These are phyloP conservation scores for Puma concolor DNA, from an alignment of 2,113 vertebrate species.

Conservation along the genomic window DNA sequence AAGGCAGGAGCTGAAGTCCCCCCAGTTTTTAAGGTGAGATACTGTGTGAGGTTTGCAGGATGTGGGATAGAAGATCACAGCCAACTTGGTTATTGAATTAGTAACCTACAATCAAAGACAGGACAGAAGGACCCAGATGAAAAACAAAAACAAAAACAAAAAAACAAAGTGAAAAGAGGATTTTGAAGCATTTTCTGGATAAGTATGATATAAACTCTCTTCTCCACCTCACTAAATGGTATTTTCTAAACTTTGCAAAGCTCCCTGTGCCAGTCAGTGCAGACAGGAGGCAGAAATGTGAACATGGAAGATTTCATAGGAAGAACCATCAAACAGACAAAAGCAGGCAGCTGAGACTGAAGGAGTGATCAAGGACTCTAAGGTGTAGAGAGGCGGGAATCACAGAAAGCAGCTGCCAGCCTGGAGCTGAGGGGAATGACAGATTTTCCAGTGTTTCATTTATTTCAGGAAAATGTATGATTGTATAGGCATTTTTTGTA, in stretches of 20 bases:
- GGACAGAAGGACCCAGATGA: background rate
- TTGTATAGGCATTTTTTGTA: background rate
- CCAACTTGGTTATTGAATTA: background rate
- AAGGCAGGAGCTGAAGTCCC: background rate
- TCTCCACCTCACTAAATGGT: background rate
- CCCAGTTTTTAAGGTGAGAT: background rate
- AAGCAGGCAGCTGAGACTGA: background rate
- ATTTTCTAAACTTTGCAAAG: background rate
- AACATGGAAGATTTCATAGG: background rate
- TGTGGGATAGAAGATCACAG: background rate
- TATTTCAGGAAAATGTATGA: background rate
- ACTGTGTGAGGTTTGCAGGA: background rate
- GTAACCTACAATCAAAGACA: background rate
- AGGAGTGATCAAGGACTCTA: background rate
- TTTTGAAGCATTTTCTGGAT: background rate
- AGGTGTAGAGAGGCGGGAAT: too few relatives aligned
- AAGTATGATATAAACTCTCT: background rate
- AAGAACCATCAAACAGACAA: background rate
- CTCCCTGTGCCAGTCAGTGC: accelerated
- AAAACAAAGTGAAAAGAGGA: background rate
- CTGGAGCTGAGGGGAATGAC: background rate
- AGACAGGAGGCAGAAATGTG: background rate
- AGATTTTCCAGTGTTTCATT: background rate
- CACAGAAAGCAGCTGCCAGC: background rate
- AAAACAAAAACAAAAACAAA: background rate